Evolutionary conservation across 2,888 invertebrate genomes (phyloP).

Genomic region (Thysanoteuthis rhombus): DNA sequence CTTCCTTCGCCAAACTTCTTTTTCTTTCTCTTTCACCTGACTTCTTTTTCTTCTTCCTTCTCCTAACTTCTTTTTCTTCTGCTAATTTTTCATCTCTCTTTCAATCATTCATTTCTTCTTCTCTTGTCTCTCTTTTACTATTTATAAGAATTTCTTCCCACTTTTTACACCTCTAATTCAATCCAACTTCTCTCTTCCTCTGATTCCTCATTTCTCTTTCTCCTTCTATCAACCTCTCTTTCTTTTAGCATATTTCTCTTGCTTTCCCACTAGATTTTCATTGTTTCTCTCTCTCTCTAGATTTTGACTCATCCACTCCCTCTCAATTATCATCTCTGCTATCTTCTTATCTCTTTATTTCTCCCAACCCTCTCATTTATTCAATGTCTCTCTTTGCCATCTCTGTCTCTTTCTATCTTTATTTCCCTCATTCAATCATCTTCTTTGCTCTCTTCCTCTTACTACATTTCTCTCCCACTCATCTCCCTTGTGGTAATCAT

Average conservation of each 20-base stretch:
- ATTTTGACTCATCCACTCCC: not conserved
- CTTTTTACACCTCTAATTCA: not conserved
- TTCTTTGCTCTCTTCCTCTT: not conserved
- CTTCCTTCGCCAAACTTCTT: too few relatives aligned
- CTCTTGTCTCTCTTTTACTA: not conserved
- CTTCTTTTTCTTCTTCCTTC: not conserved
- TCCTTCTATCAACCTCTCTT: not conserved
- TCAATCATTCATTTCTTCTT: not conserved
- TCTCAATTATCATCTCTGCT: not conserved
- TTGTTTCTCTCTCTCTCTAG: not conserved
- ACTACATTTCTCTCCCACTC: not conserved
- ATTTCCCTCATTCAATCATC: too few relatives aligned
- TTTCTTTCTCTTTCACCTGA: not conserved
- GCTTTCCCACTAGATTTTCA: too few relatives aligned
- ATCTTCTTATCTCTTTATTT: not conserved
- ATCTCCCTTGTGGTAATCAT: not conserved
- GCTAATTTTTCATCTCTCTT: not conserved
- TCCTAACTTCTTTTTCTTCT: too few relatives aligned
- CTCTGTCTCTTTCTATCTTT: not conserved
- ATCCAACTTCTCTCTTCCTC: not conserved
- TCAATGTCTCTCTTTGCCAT: not conserved
- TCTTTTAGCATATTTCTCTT: not conserved
- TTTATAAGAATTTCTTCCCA: not conserved
- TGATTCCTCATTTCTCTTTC: not conserved
- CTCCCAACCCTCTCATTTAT: not conserved